These are phyloP conservation scores for Bubo scandiacus DNA, from an alignment of 2,113 vertebrate genomes.

Conservation along the genomic window DNA sequence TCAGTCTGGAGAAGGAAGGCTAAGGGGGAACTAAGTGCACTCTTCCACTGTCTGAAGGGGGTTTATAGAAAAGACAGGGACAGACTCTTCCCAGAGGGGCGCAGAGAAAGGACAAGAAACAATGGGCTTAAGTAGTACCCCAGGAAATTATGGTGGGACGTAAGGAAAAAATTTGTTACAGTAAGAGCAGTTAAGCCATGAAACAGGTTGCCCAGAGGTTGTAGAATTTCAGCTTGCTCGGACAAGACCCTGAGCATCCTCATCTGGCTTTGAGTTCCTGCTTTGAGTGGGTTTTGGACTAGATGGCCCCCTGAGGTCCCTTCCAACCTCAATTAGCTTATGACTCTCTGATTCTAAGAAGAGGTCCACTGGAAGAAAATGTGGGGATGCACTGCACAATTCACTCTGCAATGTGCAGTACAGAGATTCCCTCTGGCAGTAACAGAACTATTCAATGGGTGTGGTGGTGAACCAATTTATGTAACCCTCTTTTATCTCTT, in stretches of 20 bases:
- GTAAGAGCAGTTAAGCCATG: not conserved
- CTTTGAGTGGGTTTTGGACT: not conserved
- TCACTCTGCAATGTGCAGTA: not conserved
- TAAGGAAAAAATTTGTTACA: not conserved
- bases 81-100: not conserved
- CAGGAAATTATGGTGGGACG: not conserved
- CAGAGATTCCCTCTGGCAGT: conserved; percentile 40
- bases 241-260: not conserved
- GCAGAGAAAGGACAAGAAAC: not conserved
- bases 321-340: conserved; percentile 26
- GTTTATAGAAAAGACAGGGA: not conserved
- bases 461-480: conserved; percentile 19
- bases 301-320: not conserved
- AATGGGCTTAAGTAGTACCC: not conserved
- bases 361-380: not conserved
- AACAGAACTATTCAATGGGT: conserved; percentile 31
- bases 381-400: not conserved
- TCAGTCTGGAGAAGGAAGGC: not conserved
- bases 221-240: not conserved
- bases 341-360: not conserved
- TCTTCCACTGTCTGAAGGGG: not conserved
- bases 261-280: not conserved
- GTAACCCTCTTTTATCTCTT: conserved; percentile 52
- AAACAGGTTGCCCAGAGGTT: not conserved
- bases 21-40: not conserved